A percentile compares a stretch with the other conserved stretches of the same genome.
These are phyloP conservation scores for Tetramorium alpestre DNA, from an alignment of 1,140 invertebrate species.

Conservation along the genomic window DNA sequence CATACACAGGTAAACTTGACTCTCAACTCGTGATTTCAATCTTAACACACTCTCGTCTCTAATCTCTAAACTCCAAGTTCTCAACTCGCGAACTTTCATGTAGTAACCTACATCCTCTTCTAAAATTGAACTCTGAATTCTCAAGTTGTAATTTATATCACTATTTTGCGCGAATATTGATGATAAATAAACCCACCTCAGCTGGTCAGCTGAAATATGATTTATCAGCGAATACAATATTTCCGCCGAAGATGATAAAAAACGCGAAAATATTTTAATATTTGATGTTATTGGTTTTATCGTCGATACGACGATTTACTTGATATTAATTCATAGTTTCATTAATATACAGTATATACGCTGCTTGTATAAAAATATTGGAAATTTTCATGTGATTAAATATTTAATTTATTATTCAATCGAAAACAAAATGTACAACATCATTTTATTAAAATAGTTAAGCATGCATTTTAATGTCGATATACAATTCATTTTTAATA, in stretches of 20 bases:
- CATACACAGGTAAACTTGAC: slow-evolving; percentile 8
- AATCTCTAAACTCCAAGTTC: slow-evolving; percentile 35
- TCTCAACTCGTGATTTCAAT: slow-evolving; percentile 51
- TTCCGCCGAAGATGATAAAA: background rate
- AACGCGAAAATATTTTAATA: background rate
- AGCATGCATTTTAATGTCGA: background rate
- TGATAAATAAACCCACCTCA: slow-evolving; percentile 19
- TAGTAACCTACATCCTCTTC: background rate
- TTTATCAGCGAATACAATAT: background rate
- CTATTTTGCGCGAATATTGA: slow-evolving; percentile 5
- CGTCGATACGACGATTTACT: background rate
- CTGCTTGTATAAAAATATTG: slow-evolving; percentile 12
- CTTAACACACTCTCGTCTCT: slow-evolving; percentile 39
- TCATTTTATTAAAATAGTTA: slow-evolving; percentile 9
- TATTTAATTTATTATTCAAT: slow-evolving; percentile 1
- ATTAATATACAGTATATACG: background rate
- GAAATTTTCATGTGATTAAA: background rate
- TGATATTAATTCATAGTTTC: background rate
- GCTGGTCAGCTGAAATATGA: background rate
- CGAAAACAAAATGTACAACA: background rate
- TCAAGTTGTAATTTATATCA: slow-evolving; percentile 34
- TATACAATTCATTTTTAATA: slow-evolving; percentile 21
- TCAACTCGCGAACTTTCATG: slow-evolving; percentile 35
- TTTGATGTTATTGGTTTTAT: background rate
- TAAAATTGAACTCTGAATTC: slow-evolving; percentile 14